Evolutionary conservation across 1,140 invertebrate species (phyloP).

Genomic region (Thaumatotibia leucotreta): DNA sequence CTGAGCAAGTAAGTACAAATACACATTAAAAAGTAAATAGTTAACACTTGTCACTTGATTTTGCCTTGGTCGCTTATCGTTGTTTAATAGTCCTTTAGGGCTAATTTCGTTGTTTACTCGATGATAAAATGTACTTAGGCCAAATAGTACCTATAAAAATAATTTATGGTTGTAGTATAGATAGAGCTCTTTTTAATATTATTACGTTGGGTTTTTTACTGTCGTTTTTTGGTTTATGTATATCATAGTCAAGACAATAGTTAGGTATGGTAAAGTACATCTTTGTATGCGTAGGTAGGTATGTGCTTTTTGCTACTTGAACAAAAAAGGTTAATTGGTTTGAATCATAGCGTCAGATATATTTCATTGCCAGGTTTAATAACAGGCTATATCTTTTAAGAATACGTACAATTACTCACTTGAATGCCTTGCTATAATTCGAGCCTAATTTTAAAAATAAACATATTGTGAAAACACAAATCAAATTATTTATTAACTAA

Average conservation of each 20-base stretch:
- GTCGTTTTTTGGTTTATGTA: not conserved
- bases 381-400: not conserved
- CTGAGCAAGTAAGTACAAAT: conserved; percentile 53
- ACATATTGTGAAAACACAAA: no score
- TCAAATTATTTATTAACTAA: no score
- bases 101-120: conserved; percentile 1
- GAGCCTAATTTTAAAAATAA: no score
- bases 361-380: not conserved
- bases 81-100: not conserved
- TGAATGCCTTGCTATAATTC: not conserved
- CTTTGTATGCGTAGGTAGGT: not conserved
- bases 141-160: not conserved
- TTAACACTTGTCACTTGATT: not conserved
- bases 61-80: not conserved
- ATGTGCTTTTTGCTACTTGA: not conserved
- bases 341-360: not conserved
- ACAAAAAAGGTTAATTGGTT: conserved; percentile 2
- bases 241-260: not conserved
- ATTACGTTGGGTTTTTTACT: not conserved
- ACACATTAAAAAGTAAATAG: not conserved
- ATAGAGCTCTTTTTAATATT: not conserved
- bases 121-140: not conserved
- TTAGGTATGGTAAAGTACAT: not conserved
- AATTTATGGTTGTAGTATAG: not conserved
- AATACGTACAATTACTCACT: not conserved